Base-by-base conservation (phyloP, 2,113 vertebrate genomes). In the Cyprinodon tularosa region DNA sequence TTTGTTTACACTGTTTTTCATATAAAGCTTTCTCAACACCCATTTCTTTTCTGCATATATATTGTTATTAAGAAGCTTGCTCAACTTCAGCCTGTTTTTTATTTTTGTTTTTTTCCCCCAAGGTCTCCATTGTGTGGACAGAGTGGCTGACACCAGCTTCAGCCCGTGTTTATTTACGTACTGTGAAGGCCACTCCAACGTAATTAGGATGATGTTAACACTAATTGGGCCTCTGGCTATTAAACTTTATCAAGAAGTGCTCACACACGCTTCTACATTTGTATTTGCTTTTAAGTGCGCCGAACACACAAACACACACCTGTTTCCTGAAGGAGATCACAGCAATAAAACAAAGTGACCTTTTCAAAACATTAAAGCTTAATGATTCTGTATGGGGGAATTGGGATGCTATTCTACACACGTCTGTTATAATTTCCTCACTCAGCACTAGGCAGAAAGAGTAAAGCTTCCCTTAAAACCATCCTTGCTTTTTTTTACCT, bases 181-280 rank as follows among this genome's bases (percentile, higher is more conserved):
- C 73, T 68, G 53, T 74, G 62, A 90, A 83, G 80, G 74, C 81
- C 79, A 69, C 77, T 78, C 77, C 66, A 57, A 70, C 13, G 7
- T 82, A 87, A 89, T 89, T 87, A 86, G 70, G 57, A 75, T 74
- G 74, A 86, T 77, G 87, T 89, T 89, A 83, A 90, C 77, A 77
- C 85, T 89, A 88, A 89, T 91, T 73, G 71, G 50, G 38, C 72
- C 72, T 10, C 4, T n/a, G 70, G 82, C 72, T 83, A 82, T 84
- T 84, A 86, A 86, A 75, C 72, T 69, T 80, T 77, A 86, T 80
- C 66, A 81, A 82, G 66, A 71, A 59, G 62, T 17, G 62, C 64
- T 50, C 74, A 71, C 72, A 40, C 12, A 50, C n/a, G 59, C 84
- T 50, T 67, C 53, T 72, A 42, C 39, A 70, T 64, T 66, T 67